A percentile compares a stretch with the other conserved stretches of the same genome.
Evolutionary conservation across 2,888 invertebrate species (phyloP).

Genomic region (Hyalella azteca): DNA sequence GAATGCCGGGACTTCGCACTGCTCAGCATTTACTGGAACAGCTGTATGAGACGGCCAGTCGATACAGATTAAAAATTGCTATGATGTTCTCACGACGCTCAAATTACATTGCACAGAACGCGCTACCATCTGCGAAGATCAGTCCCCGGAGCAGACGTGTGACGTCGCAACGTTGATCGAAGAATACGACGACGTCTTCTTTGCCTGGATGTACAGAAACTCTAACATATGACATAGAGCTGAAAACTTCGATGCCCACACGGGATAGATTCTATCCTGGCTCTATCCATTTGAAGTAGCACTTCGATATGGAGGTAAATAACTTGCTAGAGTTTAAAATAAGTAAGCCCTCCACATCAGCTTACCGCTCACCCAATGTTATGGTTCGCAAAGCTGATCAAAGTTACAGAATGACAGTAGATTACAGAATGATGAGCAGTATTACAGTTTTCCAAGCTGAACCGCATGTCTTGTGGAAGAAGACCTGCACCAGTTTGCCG

Average conservation of each 20-base stretch:
- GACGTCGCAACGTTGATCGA: not conserved
- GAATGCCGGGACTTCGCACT: too few relatives aligned
- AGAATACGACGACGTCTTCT: not conserved
- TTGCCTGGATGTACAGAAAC: not conserved
- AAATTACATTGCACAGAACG: not conserved
- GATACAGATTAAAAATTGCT: too few relatives aligned
- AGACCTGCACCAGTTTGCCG: slow-evolving; percentile 28
- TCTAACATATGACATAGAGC: slow-evolving; percentile 9
- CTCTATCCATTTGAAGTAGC: not conserved
- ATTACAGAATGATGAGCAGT: not conserved
- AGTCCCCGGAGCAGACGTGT: not conserved
- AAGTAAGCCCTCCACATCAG: slow-evolving; percentile 1
- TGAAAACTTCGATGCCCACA: not conserved
- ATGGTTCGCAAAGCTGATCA: slow-evolving; percentile 14
- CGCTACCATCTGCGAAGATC: not conserved
- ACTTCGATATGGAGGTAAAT: slow-evolving; percentile 29
- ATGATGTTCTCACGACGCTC: not conserved
- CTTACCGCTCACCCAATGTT: not conserved
- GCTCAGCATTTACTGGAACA: too few relatives aligned
- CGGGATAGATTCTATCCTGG: slow-evolving; percentile 9
- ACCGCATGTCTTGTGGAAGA: slow-evolving; percentile 30
- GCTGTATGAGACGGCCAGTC: too few relatives aligned
- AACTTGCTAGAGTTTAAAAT: not conserved
- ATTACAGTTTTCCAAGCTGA: slow-evolving; percentile 39
- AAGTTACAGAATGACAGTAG: slow-evolving; percentile 6